Evolutionary conservation across 1,140 invertebrate species (phyloP).

Genomic region (Anthonomus grandis): DNA sequence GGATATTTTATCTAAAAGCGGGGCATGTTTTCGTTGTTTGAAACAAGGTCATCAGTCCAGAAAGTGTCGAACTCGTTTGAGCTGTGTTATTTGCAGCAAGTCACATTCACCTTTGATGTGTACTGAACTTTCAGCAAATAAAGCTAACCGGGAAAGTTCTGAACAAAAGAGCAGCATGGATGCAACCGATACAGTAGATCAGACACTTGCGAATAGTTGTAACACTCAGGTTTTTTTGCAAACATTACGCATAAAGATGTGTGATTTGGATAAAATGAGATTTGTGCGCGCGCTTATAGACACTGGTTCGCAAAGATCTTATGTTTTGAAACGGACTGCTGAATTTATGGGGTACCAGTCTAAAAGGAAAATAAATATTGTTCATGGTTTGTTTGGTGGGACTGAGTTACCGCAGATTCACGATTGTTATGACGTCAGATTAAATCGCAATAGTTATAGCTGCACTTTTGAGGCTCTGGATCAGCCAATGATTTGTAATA

Average conservation of each 20-base stretch:
- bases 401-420: background rate
- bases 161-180: background rate
- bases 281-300: slow-evolving; percentile 12
- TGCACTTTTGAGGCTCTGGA: slow-evolving; percentile 23
- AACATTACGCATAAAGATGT: slow-evolving; percentile 3
- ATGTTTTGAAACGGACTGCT: slow-evolving; percentile 7
- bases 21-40: slow-evolving; percentile 22
- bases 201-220: background rate
- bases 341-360: background rate
- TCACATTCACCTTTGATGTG: slow-evolving; percentile 15
- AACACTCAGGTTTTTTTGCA: slow-evolving; percentile 14
- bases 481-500: slow-evolving; percentile 16
- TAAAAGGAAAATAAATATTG: slow-evolving; percentile 6
- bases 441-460: slow-evolving; percentile 1
- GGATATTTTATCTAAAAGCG: slow-evolving; percentile 4
- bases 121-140: slow-evolving; percentile 2
- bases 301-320: slow-evolving; percentile 14
- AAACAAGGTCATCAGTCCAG: slow-evolving; percentile 17
- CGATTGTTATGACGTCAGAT: slow-evolving; percentile 15
- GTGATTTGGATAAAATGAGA: slow-evolving; percentile 1
- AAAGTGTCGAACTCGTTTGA: slow-evolving; percentile 10
- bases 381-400: slow-evolving; percentile 17
- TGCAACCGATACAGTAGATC: background rate
- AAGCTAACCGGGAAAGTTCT: background rate
- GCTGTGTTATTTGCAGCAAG: slow-evolving; percentile 14